Conservation (phyloP, 2,113 vertebrate genomes). For the Micromys minutus region DNA sequence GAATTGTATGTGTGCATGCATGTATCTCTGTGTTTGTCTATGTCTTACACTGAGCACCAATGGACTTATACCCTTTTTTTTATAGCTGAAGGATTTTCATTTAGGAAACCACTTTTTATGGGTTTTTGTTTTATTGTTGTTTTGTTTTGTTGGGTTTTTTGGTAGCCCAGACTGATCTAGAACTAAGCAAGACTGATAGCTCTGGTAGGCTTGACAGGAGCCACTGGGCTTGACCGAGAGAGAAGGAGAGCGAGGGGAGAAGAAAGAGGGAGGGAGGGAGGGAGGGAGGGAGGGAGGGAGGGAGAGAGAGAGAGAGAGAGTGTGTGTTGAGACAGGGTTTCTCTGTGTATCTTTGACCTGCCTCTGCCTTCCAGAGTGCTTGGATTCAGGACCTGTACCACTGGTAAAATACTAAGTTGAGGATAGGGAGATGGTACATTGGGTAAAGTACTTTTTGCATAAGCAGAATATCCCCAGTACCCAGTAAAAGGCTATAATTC, state of each 20-base stretch:
- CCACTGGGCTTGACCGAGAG: no score
- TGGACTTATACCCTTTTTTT: background rate
- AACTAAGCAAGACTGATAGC: background rate
- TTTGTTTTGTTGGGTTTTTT: background rate
- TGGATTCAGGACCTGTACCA: background rate
- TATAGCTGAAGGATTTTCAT: background rate
- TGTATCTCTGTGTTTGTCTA: background rate
- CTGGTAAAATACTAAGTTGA: background rate
- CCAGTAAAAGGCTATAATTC: background rate
- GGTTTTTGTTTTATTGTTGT: no score
- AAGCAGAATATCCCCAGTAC: background rate
- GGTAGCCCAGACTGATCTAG: background rate
- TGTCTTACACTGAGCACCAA: background rate
- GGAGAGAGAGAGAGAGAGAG: no score
- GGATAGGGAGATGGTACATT: background rate
- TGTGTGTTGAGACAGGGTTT: no score
- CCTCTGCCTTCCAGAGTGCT: background rate
- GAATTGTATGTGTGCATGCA: background rate
- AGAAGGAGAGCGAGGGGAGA: no score
- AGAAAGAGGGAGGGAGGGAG: no score
- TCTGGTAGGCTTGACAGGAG: background rate
- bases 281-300: no score
- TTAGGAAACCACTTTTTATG: slow-evolving; percentile 25
- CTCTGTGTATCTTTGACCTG: background rate
- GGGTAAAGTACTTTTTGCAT: background rate